Base-by-base conservation (phyloP, 1,140 invertebrate species). In the Lasioglossum baleicum region DNA sequence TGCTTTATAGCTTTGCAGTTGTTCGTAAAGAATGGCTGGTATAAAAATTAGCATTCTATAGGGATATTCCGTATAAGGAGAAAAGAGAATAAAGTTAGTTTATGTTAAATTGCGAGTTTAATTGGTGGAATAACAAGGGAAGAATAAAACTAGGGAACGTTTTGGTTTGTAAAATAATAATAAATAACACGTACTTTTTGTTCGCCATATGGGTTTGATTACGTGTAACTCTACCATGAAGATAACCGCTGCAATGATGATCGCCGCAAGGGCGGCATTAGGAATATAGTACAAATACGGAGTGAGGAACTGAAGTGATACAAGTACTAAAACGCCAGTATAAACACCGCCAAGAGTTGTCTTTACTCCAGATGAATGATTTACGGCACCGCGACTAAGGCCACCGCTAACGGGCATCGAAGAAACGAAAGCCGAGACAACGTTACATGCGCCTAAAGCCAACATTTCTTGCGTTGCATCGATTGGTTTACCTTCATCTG, bases 201-300 rank as follows among this genome's bases (percentile, higher is more conserved):
- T 96, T 79, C 93, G 94, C 97, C 97, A 98, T 90, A 98, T 95
- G 3, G 96, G 95, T 86, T 95, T 94, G 0, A 98, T 89, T 7
- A 97, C 96, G 67, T 96, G 94, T 69, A 96, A 94, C 84, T 98
- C 97, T 6, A 98, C 96, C 97, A 98, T 98, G 88, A 97, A 97
- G 35, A 98, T 94, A 15, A 98, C 97, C 10, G 97, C 97, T 56
- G 96, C 96, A 66, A 98, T 97, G 61, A 98, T 96, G 17, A 98
- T 96, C 1, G 97, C 95, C 3, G 97, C 96, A 4, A 97, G 93
- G 5, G 95, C 95, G 48, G 96, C 94, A 93, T 97, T 94, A 48
- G 96, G 96, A 88, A 98, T 98, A 88, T 95, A 98, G 84, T 95
- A 95, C 83, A 98, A 97, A 88, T 96, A 97, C 4, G 96, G 95